A percentile compares a stretch with the other conserved stretches of the same genome.
phyloP scores from a whole-genome alignment of 2,113 vertebrate species.

The Nyctibius bracteatus region DNA sequence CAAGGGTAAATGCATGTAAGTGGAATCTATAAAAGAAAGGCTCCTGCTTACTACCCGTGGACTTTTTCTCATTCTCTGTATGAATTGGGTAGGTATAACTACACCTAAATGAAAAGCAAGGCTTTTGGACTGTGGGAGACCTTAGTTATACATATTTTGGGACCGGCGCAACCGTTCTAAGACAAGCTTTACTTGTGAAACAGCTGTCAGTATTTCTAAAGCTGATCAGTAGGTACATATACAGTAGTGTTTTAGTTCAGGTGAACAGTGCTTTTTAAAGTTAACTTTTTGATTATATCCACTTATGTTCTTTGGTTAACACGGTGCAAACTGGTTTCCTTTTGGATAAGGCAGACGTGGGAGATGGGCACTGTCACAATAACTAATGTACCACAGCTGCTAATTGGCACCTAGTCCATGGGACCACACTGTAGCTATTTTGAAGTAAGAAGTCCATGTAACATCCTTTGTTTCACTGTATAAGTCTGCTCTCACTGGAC shows the following conservation, averaged over 20 bases:
- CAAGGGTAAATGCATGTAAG: not conserved
- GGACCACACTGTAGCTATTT: not conserved
- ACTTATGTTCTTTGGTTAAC: not conserved
- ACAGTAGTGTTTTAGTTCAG: not conserved
- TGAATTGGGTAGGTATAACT: not conserved
- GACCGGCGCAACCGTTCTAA: not conserved
- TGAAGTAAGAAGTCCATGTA: not conserved
- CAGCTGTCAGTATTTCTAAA: not conserved
- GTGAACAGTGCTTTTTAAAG: not conserved
- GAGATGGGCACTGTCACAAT: not conserved
- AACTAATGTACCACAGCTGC: not conserved
- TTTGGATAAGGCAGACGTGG: not conserved
- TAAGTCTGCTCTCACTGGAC: not conserved
- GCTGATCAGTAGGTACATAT: not conserved
- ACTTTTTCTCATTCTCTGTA: not conserved
- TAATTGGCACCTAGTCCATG: not conserved
- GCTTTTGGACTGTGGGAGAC: not conserved
- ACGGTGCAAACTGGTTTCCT: not conserved
- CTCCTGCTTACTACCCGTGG: not conserved
- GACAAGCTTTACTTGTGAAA: not conserved
- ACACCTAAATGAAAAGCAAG: not conserved
- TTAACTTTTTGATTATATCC: not conserved
- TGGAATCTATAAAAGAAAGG: not conserved
- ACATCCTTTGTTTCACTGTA: not conserved
- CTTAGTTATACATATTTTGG: not conserved